Base-by-base conservation (phyloP, 2,888 invertebrate species). In the Amiota minor region DNA sequence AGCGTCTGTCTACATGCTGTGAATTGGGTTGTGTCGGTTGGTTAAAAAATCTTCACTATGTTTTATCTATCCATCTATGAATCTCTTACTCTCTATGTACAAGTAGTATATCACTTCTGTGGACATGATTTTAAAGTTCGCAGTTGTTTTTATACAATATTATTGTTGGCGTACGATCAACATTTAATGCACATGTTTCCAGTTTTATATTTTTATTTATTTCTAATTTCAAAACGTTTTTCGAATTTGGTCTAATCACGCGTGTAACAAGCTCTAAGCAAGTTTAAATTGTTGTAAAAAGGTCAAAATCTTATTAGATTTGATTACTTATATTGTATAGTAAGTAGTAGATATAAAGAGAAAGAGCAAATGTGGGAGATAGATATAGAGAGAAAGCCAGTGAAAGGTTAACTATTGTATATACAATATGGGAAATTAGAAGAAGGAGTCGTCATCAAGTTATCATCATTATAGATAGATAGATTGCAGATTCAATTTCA, bases 1-100 rank as follows among this genome's bases (percentile, higher is more conserved):
- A 80, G 83, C 83, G 82, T 84, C 35, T 35, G 35, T 35, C 81
- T 81, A 81, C 84, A 83, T 85, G 85, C 82, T 83, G 82, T 75
- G 81, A 75, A 59, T 35, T 59, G 35, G 35, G 35, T 35, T 35
- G 35, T 35, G 35, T 35, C 35, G 35, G 35, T 35, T 35, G 35
- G 35, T 35, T 35, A 6, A 35, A 6, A 35, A 35, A 35, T 35
- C 35, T 35, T 35, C 35, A 35, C 35, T 35, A 35, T 35, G n/a
- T n/a, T n/a, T 8, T 35, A 35, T 6, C 35, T 35, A 35, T 35
- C 35, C 6, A 35, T 35, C 2, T 35, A 35, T 35, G 35, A 35
- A 35, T 35, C 35, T 35, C 35, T 35, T 35, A 6, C 35, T 35
- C 35, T 35, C 35, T 35, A 35, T 35, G 35, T 35, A 35, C 35